These are phyloP conservation scores for Tapirus indicus DNA, from an alignment of 2,797 vertebrate species.

Conservation along the genomic window DNA sequence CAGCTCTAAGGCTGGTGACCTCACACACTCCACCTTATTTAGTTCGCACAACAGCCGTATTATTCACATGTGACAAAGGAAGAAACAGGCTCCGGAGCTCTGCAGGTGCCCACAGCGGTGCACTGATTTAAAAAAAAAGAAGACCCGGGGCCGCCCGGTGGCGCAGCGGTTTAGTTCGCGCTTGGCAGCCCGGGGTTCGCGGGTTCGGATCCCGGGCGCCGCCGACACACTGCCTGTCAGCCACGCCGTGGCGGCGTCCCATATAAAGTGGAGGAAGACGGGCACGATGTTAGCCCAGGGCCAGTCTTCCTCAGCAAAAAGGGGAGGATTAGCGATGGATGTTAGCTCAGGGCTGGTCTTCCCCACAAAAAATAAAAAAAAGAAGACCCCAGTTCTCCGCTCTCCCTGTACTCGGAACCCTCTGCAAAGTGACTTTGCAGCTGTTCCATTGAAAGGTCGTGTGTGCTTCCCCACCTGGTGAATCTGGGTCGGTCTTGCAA, in stretches of 20 bases:
- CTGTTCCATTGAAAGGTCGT: not conserved
- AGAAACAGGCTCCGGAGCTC: not conserved
- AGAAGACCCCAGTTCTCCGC: not conserved
- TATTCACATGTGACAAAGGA: not conserved
- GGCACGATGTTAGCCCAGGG: too few species aligned
- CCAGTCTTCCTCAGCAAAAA: too few species aligned
- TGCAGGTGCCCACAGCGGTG: accelerated
- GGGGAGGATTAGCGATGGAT: too few species aligned
- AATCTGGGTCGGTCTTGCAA: not conserved
- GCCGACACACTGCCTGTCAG: too few species aligned
- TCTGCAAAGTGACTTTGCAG: not conserved
- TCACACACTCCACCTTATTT: accelerated
- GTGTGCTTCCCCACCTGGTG: too few species aligned
- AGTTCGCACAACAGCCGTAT: not conserved
- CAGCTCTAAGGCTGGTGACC: not conserved
- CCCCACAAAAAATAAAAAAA: not conserved
- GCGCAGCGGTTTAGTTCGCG: too few species aligned
- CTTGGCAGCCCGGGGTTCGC: too few species aligned
- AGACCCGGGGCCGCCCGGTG: too few species aligned
- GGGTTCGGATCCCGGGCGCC: too few species aligned
- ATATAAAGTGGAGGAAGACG: too few species aligned
- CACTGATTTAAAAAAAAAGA: not conserved
- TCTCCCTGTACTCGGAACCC: not conserved
- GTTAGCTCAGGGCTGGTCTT: too few species aligned
- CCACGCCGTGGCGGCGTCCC: too few species aligned